These are phyloP conservation scores for Nomada ferruginata DNA, from an alignment of 2,888 invertebrate genomes.

Conservation along the genomic window DNA sequence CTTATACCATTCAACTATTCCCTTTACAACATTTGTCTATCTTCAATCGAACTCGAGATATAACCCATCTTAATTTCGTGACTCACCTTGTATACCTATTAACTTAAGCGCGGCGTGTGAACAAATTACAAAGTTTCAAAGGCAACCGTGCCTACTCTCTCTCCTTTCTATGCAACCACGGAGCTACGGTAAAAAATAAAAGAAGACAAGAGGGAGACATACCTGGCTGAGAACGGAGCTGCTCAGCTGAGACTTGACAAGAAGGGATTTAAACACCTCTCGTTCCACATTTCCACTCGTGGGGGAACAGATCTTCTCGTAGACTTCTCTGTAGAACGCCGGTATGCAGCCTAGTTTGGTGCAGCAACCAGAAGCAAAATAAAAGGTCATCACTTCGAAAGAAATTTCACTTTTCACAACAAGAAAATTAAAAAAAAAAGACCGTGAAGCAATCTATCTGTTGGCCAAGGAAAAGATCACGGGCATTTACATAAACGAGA, in stretches of 20 bases:
- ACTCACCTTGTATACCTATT: constrained; percentile 10
- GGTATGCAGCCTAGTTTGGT: constrained; percentile 85
- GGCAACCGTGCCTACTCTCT: constrained; percentile 30
- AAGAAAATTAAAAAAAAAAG: neutral
- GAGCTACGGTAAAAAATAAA: constrained; percentile 11
- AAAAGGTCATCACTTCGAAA: constrained; percentile 44
- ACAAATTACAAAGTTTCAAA: constrained; percentile 38
- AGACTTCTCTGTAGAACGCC: constrained; percentile 86
- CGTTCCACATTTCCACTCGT: constrained; percentile 85
- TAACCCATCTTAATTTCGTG: neutral
- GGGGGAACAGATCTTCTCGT: constrained; percentile 85
- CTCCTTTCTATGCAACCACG: constrained; percentile 19
- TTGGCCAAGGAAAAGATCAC: neutral
- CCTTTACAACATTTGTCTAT: too few relatives aligned
- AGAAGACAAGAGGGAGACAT: constrained; percentile 52
- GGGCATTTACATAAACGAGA: neutral
- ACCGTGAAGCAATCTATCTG: neutral
- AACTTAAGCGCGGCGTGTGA: constrained; percentile 28
- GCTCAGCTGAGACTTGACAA: constrained; percentile 85
- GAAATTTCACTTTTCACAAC: constrained; percentile 40
- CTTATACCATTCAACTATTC: too few relatives aligned
- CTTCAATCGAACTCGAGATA: too few relatives aligned
- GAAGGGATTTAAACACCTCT: constrained; percentile 85
- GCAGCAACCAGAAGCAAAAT: constrained; percentile 59
- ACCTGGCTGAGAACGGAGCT: constrained; percentile 84